Percentiles rank a stretch among this genome's conserved stretches.
Evolutionary conservation across 2,888 invertebrate genomes (phyloP).

Genomic region (Octodonta nipae): DNA sequence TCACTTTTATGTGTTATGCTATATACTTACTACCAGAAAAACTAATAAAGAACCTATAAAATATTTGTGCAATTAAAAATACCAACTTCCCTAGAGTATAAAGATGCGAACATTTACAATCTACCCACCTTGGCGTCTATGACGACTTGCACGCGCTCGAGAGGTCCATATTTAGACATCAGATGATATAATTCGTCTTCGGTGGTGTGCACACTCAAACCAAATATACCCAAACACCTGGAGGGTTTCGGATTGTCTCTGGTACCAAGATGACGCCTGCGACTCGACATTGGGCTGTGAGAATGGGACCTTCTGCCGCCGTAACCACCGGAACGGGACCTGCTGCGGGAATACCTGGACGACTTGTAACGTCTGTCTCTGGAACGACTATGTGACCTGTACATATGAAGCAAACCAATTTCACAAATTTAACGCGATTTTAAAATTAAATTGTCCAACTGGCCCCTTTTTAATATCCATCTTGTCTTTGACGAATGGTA

Average conservation of each 20-base stretch:
- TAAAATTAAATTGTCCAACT: too few relatives aligned
- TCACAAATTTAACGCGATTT: too few relatives aligned
- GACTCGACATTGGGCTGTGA: conserved; percentile 70
- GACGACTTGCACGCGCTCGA: conserved; percentile 86
- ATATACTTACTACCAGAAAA: too few relatives aligned
- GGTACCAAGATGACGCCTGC: conserved; percentile 64
- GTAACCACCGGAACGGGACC: conserved; percentile 42
- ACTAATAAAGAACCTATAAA: too few relatives aligned
- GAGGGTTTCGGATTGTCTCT: conserved; percentile 78
- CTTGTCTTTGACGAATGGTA: too few relatives aligned
- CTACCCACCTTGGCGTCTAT: conserved; percentile 78
- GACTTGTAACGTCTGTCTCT: conserved; percentile 40
- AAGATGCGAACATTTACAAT: too few relatives aligned
- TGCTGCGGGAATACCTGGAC: conserved; percentile 51
- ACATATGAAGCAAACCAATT: too few relatives aligned
- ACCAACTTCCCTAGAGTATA: too few relatives aligned
- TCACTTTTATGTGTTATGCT: too few relatives aligned
- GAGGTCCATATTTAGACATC: conserved; percentile 81
- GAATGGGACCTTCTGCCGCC: conserved; percentile 48
- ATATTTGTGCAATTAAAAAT: too few relatives aligned
- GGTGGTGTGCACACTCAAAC: conserved; percentile 81
- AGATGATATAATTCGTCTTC: conserved; percentile 85
- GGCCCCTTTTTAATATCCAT: too few relatives aligned
- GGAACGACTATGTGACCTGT: conserved; percentile 47
- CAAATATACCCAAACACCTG: conserved; percentile 88